Base-by-base conservation (phyloP, 2,888 invertebrate species). In the Lissocephala sabroskyi region DNA sequence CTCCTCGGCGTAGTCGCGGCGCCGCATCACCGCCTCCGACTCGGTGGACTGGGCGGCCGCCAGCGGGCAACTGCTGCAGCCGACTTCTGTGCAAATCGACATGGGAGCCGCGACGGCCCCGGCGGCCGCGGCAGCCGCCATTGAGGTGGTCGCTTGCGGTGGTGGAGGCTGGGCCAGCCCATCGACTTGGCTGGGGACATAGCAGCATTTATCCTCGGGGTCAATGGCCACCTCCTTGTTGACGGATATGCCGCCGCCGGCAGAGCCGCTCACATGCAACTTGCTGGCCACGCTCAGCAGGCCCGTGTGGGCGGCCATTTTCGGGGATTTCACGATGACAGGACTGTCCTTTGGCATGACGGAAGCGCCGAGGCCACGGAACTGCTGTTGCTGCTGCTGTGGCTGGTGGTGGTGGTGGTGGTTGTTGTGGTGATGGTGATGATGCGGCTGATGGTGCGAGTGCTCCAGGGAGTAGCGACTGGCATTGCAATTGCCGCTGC, bases 161-260 rank as follows among this genome's bases (percentile, higher is more conserved):
- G 63, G 44, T 9, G 51, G 41, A 39, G 63, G 44, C 48, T 50
- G 79, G n/a, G 70, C 16, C 29, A 61, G 47, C 48, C 48, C 45
- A 11, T 76, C 68, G 2, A 71, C 52, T 45, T 66, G 67, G n/a
- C 54, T 64, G 11, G 62, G 32, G 2, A 55, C 54, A 51, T 76
- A 81, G 59, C 77, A 79, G 49, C 80, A 79, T 35, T 79, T 81
- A 9, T 81, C 78, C 40, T 82, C 82, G 1, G 84, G 84, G 77
- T 84, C 84, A 37, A 85, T 85, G 36, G 84, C 84, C 39, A 85
- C 81, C 48, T 84, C 84, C 49, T 84, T 84, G 54, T 84, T 85
- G 0, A 84, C 77, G 2, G 81, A 78, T 41, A 83, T 82, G 13
- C 81, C 81, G 11, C 62, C 65, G 9, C 37, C 37, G 6, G 50